A percentile compares a stretch with the other conserved stretches of the same genome.
Evolutionary conservation across 1,140 invertebrate species (phyloP).

Genomic region (Scylla paramamosain): DNA sequence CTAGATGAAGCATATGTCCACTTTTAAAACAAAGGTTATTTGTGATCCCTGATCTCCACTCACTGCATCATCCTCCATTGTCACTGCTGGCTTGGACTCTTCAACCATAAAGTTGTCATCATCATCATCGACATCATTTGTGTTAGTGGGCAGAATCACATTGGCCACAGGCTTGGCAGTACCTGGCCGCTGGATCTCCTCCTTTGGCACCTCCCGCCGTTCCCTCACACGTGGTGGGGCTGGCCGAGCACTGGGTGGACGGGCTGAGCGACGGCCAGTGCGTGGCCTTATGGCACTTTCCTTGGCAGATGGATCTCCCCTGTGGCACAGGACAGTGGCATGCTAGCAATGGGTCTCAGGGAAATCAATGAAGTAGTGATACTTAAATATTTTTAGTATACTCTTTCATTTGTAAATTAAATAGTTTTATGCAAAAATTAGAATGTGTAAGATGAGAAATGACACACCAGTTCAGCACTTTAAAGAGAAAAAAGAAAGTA

Average conservation of each 20-base stretch:
- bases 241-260: conserved; percentile 88
- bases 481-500: too few relatives aligned
- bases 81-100: conserved; percentile 61
- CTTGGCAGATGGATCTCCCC: background rate
- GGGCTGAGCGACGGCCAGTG: conserved; percentile 81
- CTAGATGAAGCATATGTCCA: too few relatives aligned
- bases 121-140: conserved; percentile 76
- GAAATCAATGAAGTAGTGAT: background rate
- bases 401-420: background rate
- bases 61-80: conserved; percentile 67
- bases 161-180: conserved; percentile 78
- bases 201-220: conserved; percentile 67
- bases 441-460: too few relatives aligned
- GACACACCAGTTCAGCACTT: too few relatives aligned
- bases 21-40: too few relatives aligned
- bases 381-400: background rate
- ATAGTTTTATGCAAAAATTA: too few relatives aligned
- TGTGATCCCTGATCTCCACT: background rate
- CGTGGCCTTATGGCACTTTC: conserved; percentile 59
- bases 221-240: conserved; percentile 85
- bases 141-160: conserved; percentile 76
- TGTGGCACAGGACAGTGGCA: background rate
- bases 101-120: conserved; percentile 78
- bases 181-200: conserved; percentile 76
- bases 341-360: background rate